phyloP scores from a whole-genome alignment of 1,140 invertebrate species.

The Nylanderia fulva region DNA sequence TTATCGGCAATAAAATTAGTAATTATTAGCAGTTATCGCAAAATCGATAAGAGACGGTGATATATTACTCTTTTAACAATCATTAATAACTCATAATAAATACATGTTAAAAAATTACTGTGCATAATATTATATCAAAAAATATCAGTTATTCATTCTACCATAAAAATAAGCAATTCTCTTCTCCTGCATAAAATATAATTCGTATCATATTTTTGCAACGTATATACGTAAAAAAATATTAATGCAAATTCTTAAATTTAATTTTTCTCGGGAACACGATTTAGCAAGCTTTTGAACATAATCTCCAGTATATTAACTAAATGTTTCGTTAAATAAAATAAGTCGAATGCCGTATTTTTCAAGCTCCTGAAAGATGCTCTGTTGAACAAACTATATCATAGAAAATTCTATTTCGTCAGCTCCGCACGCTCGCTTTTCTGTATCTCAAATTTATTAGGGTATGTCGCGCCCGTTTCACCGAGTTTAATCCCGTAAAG shows the following conservation, averaged over 20 bases:
- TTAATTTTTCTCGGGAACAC: neutral
- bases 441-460: slow-evolving; percentile 60
- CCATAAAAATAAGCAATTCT: neutral
- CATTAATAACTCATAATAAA: neutral
- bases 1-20: neutral
- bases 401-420: slow-evolving; percentile 45
- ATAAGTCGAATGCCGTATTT: neutral
- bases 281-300: neutral
- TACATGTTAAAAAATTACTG: neutral
- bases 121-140: neutral
- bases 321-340: neutral
- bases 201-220: neutral
- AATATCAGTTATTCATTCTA: neutral
- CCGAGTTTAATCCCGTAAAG: slow-evolving; percentile 53
- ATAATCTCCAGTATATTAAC: slow-evolving; percentile 1
- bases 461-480: neutral
- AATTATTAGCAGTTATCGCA: neutral
- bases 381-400: neutral
- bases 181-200: neutral
- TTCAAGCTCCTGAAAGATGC: neutral
- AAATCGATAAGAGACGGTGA: neutral
- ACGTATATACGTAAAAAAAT: too few species aligned
- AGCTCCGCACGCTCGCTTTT: neutral
- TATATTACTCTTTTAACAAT: neutral
- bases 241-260: neutral